A percentile compares a stretch with the other conserved stretches of the same genome.
Conservation (phyloP, 2,888 invertebrate species). For the Leucophenga montana region DNA sequence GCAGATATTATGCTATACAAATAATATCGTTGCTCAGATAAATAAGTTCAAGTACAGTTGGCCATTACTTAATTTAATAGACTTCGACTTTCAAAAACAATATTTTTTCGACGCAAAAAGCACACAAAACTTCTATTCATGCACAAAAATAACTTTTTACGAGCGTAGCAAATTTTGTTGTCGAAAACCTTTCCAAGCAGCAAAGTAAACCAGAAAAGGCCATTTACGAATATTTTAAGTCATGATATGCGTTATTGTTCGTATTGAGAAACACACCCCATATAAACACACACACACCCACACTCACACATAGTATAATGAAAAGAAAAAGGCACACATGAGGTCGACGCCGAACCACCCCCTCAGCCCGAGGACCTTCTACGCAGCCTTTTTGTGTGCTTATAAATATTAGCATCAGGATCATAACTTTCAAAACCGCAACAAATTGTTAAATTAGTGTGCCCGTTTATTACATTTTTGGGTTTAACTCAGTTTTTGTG, state of each 20-base stretch:
- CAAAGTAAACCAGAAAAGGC: neutral
- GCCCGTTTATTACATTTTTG: conserved; percentile 57
- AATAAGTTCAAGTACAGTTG: neutral
- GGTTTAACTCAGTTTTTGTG: conserved; percentile 29
- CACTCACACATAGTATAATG: neutral
- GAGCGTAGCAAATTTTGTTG: conserved; percentile 28
- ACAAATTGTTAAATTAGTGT: conserved; percentile 68
- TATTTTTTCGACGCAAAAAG: neutral
- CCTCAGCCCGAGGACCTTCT: neutral
- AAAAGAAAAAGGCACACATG: conserved; percentile 22
- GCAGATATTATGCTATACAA: too few relatives aligned
- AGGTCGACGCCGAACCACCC: conserved; percentile 11
- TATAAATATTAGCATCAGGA: conserved; percentile 54
- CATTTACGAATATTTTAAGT: conserved; percentile 26
- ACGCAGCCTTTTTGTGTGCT: conserved; percentile 12
- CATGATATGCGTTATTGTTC: conserved; percentile 33
- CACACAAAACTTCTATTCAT: neutral
- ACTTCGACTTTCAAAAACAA: neutral
- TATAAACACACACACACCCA: conserved; percentile 8
- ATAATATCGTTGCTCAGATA: neutral
- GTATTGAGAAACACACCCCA: conserved; percentile 29
- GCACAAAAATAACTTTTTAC: conserved; percentile 25
- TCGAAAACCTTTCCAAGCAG: conserved; percentile 16
- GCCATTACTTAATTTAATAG: conserved; percentile 10
- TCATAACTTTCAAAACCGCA: conserved; percentile 65